Evolutionary conservation across 2,797 vertebrate genomes (phyloP).

Genomic region (Amniataba percoides): DNA sequence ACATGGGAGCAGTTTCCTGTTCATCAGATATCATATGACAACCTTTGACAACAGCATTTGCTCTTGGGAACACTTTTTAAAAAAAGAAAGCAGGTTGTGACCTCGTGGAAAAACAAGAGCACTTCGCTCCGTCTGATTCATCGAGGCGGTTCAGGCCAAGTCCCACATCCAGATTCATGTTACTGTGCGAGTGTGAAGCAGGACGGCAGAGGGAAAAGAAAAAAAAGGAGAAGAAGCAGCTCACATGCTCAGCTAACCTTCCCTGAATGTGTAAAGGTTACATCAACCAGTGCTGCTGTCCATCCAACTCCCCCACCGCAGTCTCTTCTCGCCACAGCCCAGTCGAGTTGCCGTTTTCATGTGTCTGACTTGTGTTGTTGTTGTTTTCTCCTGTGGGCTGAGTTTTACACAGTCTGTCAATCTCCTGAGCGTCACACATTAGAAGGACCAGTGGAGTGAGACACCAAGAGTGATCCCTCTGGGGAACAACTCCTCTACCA

Average conservation of each 20-base stretch:
- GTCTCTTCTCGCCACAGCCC: constrained; percentile 54
- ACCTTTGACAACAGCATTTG: constrained; percentile 10
- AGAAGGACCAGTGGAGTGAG: constrained; percentile 85
- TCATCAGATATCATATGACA: constrained; percentile 16
- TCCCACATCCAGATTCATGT: constrained; percentile 15
- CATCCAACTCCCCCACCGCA: constrained; percentile 51
- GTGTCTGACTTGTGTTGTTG: constrained; percentile 81
- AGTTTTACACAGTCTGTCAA: constrained; percentile 85
- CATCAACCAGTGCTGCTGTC: constrained; percentile 64
- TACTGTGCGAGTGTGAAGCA: constrained; percentile 22
- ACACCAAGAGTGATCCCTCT: constrained; percentile 79
- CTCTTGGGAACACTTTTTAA: constrained; percentile 8
- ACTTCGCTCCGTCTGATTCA: not conserved
- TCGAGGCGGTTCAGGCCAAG: not conserved
- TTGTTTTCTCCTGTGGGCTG: constrained; percentile 83
- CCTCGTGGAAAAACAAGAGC: constrained; percentile 9
- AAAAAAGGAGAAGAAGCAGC: constrained; percentile 6
- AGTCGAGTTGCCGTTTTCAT: constrained; percentile 64
- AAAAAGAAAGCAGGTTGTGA: constrained; percentile 6
- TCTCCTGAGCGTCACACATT: constrained; percentile 86
- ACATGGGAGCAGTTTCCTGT: constrained; percentile 1
- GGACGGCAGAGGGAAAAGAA: not conserved
- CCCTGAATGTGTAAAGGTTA: constrained; percentile 59
- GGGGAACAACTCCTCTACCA: constrained; percentile 72
- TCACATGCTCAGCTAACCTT: constrained; percentile 55